Conservation (phyloP, 2,113 vertebrate species). For the Microtus richardsoni region DNA sequence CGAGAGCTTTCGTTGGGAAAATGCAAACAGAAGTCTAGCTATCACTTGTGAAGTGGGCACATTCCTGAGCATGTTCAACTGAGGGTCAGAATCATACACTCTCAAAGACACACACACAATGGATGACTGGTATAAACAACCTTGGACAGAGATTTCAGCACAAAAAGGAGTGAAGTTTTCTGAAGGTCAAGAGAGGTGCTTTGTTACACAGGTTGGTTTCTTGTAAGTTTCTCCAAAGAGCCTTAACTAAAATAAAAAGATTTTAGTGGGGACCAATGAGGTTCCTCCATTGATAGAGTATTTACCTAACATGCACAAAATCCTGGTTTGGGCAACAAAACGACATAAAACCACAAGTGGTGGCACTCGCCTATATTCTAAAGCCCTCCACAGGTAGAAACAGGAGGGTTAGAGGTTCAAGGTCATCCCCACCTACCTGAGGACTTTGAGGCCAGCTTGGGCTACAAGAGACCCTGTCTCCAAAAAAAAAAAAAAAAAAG, state of each 20-base stretch:
- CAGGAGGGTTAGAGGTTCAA: not conserved
- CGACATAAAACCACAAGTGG: not conserved
- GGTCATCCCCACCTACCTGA: not conserved
- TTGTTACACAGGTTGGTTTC: not conserved
- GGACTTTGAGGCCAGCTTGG: not conserved
- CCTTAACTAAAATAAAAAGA: not conserved
- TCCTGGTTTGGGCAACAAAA: not conserved
- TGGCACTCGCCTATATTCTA: not conserved
- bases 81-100: not conserved
- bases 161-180: not conserved
- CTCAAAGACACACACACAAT: too few species aligned
- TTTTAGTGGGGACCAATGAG: not conserved
- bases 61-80: not conserved
- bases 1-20: not conserved
- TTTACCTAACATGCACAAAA: not conserved
- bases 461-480: not conserved
- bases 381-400: too few species aligned
- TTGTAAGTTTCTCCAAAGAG: not conserved
- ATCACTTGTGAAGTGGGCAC: not conserved
- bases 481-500: not conserved
- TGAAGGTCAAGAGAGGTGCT: not conserved
- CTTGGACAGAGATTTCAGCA: too few species aligned
- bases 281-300: not conserved
- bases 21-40: not conserved
- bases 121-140: not conserved